Evolutionary conservation across 1,140 invertebrate genomes (phyloP), one percentile per base, ranked within the genome.

Genomic region (Proctacanthus coquilletti): DNA sequence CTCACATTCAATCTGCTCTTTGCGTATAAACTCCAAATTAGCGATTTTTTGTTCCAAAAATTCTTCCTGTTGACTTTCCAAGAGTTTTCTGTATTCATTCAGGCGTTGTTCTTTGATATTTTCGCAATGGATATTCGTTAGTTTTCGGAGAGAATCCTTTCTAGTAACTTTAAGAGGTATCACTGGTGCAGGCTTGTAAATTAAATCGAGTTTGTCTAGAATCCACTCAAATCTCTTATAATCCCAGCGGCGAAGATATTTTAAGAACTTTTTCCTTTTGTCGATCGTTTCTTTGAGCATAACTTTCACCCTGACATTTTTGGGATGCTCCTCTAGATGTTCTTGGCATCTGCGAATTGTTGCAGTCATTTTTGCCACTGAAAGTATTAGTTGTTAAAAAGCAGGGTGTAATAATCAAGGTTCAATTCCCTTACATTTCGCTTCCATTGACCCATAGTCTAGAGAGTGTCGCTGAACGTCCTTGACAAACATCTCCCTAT

Each of bases 211-310:
- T 51, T 75, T 71, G 46, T 87, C 80, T 6, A 89, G 49, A n/a
- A 91, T 46, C 81, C 83, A 91, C 57, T 88, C 81, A 56, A 84
- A 92, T 32, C 76, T 71, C 45, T 77, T 78, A 54, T 88, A 87
- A 55, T 92, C 86, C 62, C 69, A 70, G 23, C 62, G 61, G 20
- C 84, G 61, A 15, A 91, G 53, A 38, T 63, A 60, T 46, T 72
- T 80, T 3, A 92, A 52, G 20, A 66, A 60, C 50, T 80, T 83
- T 47, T 77, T 80, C 33, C 86, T 68, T 51, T 71, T 75, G 17
- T 81, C 77, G 35, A 89, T 87, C 3, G 75, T 49, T 55, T 83
- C 75, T 50, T 81, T 75, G 17, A 80, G 62, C 11, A 51, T 46
- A 5, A 64, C 58, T 60, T 72, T 78, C 3, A 60, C 45, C 38